Percentiles rank a stretch among this genome's conserved stretches.
Evolutionary conservation across 1,140 invertebrate species (phyloP).

Genomic region (Listronotus bonariensis): DNA sequence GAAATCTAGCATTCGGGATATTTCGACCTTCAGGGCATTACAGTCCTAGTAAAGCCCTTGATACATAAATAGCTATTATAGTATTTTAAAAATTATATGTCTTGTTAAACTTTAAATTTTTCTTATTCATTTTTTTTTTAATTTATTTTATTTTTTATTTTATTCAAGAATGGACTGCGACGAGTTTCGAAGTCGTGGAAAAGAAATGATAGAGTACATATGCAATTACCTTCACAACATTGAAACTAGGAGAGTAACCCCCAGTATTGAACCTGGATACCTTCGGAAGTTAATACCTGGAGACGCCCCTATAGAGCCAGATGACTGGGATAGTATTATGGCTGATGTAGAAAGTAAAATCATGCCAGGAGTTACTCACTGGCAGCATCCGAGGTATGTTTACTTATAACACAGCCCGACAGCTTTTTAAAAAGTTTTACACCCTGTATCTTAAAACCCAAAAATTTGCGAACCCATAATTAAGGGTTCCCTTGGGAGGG

Average conservation of each 20-base stretch:
- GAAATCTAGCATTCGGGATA: no score
- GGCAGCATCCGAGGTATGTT: conserved; percentile 90
- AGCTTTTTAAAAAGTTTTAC: no score
- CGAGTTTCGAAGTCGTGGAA: conserved; percentile 87
- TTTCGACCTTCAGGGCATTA: no score
- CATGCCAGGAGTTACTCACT: conserved; percentile 98
- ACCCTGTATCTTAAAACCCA: no score
- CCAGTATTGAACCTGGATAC: conserved; percentile 91
- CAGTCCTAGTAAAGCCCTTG: no score
- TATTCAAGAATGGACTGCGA: conserved; percentile 75
- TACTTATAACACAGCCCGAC: no score
- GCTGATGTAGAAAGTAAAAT: conserved; percentile 93
- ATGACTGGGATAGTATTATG: conserved; percentile 93
- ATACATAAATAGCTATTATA: no score
- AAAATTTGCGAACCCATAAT: no score
- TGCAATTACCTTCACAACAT: conserved; percentile 93
- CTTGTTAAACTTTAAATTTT: no score
- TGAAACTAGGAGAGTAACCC: conserved; percentile 79
- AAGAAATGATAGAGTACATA: conserved; percentile 98
- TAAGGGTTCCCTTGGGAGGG: no score
- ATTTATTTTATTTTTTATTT: background rate
- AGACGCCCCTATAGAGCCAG: conserved; percentile 83
- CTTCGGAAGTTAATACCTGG: conserved; percentile 79
- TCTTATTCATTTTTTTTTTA: no score
- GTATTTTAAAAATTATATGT: no score